Evolutionary conservation across 2,797 vertebrate species (phyloP), one percentile per base, ranked within the genome.

Genomic region (Triplophysa yarkandensis): DNA sequence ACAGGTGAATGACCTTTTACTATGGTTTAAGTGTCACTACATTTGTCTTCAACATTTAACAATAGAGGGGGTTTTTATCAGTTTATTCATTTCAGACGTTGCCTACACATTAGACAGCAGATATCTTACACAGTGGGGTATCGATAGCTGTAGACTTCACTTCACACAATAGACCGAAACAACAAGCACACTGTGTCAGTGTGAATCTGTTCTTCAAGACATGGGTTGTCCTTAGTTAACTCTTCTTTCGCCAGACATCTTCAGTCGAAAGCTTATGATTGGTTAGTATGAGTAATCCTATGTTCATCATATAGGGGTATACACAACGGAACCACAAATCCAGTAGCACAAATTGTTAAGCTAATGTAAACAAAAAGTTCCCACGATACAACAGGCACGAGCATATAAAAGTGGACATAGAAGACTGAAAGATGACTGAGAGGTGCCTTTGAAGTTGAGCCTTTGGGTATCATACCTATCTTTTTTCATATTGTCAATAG

Each of bases 111-210:
- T 39, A 48, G 63, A 50, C 73, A 77, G 60, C 72, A 77, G 65
- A 77, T 68, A 80, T 75, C 68, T 75, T 67, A 27, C 68, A 74
- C 80, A 78, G 78, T 71, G 54, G 70, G 79, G 68, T 76, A 80
- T 62, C 64, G 30, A 62, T 79, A 78, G 80, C 76, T 80, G 68
- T 43, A 52, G 72, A 57, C 69, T 66, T 74, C 28, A 50, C 44
- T 77, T 83, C 77, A 66, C 73, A 78, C 76, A 83, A 83, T 80
- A 82, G 73, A 77, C 43, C 11, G 70, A 83, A n/a, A 77, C 76
- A 82, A 83, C 78, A 80, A 68, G 76, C 76, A 83, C 80, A 80
- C 76, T 80, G 81, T 77, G 81, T 80, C 69, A 80, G 73, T 80
- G 81, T 74, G 78, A 83, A 83, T 76, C 65, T 78, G 81, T 80